Evolutionary conservation across 2,797 vertebrate genomes (phyloP).

Genomic region (Helicolenus hilgendorfi): DNA sequence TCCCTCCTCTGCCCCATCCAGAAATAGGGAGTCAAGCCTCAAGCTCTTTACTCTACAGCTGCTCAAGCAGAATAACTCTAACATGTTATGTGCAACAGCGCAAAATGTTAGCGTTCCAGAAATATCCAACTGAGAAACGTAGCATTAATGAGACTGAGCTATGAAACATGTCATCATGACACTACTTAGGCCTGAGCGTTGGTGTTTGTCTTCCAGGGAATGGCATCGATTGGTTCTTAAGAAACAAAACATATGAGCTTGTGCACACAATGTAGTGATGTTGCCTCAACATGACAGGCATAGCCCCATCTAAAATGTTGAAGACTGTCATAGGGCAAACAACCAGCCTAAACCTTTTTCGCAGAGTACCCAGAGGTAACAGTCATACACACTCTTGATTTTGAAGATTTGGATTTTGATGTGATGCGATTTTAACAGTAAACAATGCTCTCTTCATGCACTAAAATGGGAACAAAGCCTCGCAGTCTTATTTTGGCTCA

Average conservation of each 20-base stretch:
- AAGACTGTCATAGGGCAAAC: conserved; percentile 37
- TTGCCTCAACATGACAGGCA: conserved; percentile 39
- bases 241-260: conserved; percentile 18
- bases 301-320: conserved; percentile 10
- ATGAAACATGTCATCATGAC: conserved; percentile 36
- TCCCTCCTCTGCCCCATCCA: conserved; percentile 76
- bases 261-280: conserved; percentile 26
- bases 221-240: background rate
- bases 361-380: conserved; percentile 21
- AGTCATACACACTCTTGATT: conserved; percentile 11
- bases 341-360: conserved; percentile 20
- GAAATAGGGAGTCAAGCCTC: conserved; percentile 87
- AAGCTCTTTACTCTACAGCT: conserved; percentile 85
- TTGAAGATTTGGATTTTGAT: conserved; percentile 42
- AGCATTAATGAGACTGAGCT: conserved; percentile 61
- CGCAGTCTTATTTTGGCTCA: conserved; percentile 14
- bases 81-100: conserved; percentile 86
- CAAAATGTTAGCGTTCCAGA: conserved; percentile 87
- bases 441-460: conserved; percentile 11
- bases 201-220: conserved; percentile 4
- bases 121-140: conserved; percentile 80
- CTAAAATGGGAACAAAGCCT: background rate
- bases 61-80: conserved; percentile 88
- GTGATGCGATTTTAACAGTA: conserved; percentile 40
- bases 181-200: background rate